phyloP scores from a whole-genome alignment of 1,140 invertebrate genomes.

The Psix sp. region DNA sequence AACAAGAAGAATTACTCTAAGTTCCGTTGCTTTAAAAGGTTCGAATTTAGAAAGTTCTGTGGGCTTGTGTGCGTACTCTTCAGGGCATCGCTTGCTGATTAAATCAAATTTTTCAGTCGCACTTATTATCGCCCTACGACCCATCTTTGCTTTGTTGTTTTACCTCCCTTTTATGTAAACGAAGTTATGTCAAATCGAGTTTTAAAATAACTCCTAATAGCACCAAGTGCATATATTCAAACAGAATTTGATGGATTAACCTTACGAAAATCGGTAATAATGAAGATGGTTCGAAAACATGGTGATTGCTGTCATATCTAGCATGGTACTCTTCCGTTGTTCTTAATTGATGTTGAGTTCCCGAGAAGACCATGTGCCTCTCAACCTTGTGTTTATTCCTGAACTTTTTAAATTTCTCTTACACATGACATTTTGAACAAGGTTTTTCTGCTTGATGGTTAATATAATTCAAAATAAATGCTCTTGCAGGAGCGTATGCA shows the following conservation, averaged over 20 bases:
- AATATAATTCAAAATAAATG: constrained; percentile 12
- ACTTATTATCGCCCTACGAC: background rate
- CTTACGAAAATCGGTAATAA: background rate
- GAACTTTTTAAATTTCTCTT: background rate
- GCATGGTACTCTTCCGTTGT: background rate
- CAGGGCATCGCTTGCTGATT: background rate
- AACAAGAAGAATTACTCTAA: background rate
- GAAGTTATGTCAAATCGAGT: no score
- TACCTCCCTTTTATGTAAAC: background rate
- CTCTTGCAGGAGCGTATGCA: constrained; percentile 18
- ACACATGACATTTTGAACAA: constrained; percentile 21
- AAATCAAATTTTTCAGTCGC: background rate
- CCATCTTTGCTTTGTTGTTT: background rate
- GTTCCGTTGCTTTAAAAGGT: background rate
- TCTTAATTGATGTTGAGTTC: background rate
- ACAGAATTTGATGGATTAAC: background rate
- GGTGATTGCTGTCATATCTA: constrained; percentile 4
- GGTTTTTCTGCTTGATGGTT: constrained; percentile 3
- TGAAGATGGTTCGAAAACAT: background rate
- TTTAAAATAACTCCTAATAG: constrained; percentile 2
- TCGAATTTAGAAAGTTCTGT: background rate
- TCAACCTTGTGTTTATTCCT: background rate
- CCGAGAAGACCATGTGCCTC: background rate
- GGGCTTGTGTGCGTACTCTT: constrained; percentile 1
- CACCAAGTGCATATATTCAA: constrained; percentile 10